Conservation (phyloP, 1,140 invertebrate genomes). For the Euschistus heros region DNA sequence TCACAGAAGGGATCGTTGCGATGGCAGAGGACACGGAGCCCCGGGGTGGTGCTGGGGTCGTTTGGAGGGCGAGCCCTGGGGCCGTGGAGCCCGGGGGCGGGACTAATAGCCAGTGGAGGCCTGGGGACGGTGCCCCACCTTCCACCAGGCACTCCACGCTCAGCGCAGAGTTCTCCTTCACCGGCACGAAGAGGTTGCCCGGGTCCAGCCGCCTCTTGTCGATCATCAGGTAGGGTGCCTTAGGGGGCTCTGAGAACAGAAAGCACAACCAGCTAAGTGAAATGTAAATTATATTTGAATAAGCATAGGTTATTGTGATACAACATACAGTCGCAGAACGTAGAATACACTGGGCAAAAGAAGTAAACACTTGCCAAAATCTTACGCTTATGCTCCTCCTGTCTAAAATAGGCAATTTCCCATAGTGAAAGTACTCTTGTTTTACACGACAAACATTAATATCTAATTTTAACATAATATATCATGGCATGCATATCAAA, state of each 20-base stretch:
- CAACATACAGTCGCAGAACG: too few relatives aligned
- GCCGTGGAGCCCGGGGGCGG: conserved; percentile 28
- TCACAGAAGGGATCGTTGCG: conserved; percentile 51
- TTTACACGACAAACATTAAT: too few relatives aligned
- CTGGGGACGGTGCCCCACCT: conserved; percentile 66
- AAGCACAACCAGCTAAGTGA: not conserved
- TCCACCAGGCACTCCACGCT: conserved; percentile 71
- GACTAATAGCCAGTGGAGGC: conserved; percentile 57
- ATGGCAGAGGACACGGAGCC: conserved; percentile 40
- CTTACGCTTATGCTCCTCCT: too few relatives aligned
- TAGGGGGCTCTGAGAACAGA: conserved; percentile 54
- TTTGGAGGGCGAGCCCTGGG: conserved; percentile 38
- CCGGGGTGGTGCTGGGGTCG: conserved; percentile 36
- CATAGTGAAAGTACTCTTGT: too few relatives aligned
- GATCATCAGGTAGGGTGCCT: conserved; percentile 65
- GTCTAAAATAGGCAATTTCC: too few relatives aligned
- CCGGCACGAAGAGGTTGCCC: conserved; percentile 70
- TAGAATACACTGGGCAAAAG: too few relatives aligned
- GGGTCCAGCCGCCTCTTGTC: conserved; percentile 67
- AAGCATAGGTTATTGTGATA: too few relatives aligned
- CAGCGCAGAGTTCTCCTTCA: conserved; percentile 66
- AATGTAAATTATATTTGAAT: too few relatives aligned
- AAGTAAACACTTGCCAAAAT: too few relatives aligned
- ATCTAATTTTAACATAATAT: too few relatives aligned
- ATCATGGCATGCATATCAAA: too few relatives aligned